Percentiles rank a stretch among this genome's conserved stretches.
Conservation (phyloP, 2,113 vertebrate species). For the Bos indicus region DNA sequence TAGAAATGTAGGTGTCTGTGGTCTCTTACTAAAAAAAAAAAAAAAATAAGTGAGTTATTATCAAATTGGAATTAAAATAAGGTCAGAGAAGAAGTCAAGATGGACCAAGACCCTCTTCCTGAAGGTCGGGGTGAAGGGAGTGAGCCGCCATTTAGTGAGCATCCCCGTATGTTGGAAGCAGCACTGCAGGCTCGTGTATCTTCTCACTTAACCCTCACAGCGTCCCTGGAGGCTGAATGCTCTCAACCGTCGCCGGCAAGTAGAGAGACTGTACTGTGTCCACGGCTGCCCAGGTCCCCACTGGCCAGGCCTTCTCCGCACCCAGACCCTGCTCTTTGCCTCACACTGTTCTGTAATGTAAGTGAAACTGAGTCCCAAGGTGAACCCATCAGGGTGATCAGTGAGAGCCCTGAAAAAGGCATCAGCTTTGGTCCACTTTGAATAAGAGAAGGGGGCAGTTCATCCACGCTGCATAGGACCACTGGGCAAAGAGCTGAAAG, state of each 20-base stretch:
- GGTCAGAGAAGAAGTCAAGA: not conserved
- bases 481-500: not conserved
- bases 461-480: not conserved
- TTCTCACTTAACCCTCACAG: not conserved
- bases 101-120: not conserved
- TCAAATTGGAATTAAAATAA: not conserved
- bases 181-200: not conserved
- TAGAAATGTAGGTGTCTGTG: not conserved
- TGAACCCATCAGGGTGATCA: not conserved
- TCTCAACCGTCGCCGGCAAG: not conserved
- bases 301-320: not conserved
- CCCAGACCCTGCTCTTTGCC: not conserved
- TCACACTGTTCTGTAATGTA: not conserved
- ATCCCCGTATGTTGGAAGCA: not conserved
- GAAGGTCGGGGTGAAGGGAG: not conserved
- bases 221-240: not conserved
- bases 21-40: not conserved
- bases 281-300: not conserved
- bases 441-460: not conserved
- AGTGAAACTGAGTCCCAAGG: not conserved
- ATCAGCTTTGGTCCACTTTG: not conserved
- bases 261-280: not conserved
- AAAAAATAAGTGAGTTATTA: not conserved
- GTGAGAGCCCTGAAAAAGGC: not conserved
- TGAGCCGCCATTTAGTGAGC: not conserved